Evolutionary conservation across 2,113 vertebrate genomes (phyloP).

Genomic region (Xiphophorus hellerii): DNA sequence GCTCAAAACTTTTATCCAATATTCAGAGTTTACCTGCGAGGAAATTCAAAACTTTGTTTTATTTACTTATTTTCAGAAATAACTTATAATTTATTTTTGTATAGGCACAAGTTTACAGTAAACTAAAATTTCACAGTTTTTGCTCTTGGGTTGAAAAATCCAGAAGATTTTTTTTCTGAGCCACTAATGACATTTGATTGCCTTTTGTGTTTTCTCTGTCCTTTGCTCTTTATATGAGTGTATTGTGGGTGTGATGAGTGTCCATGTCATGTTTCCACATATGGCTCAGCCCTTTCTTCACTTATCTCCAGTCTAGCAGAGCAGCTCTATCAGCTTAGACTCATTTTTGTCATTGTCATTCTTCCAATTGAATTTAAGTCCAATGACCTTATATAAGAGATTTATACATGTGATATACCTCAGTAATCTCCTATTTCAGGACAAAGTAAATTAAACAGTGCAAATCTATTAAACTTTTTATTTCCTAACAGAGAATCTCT

Average conservation of each 20-base stretch:
- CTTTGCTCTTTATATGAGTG: background rate
- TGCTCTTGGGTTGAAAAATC: background rate
- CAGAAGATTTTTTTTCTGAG: background rate
- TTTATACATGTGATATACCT: background rate
- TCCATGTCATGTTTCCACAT: background rate
- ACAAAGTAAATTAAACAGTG: background rate
- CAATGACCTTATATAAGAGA: no score
- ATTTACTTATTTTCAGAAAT: background rate
- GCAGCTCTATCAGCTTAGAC: background rate
- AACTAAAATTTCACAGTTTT: background rate
- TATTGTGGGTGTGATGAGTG: background rate
- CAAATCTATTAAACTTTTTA: background rate
- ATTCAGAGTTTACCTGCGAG: conserved; percentile 3
- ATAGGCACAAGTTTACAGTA: background rate
- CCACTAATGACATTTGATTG: background rate
- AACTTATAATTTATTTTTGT: background rate
- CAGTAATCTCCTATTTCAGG: background rate
- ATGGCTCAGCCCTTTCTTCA: background rate
- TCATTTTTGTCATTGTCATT: background rate
- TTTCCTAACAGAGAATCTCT: background rate
- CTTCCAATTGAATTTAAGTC: no score
- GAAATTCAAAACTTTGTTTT: conserved; percentile 6
- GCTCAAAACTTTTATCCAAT: background rate
- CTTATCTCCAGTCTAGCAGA: background rate
- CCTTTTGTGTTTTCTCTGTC: background rate